These are phyloP conservation scores for Nycticryphes semicollaris DNA, from an alignment of 2,113 vertebrate genomes.

Conservation along the genomic window DNA sequence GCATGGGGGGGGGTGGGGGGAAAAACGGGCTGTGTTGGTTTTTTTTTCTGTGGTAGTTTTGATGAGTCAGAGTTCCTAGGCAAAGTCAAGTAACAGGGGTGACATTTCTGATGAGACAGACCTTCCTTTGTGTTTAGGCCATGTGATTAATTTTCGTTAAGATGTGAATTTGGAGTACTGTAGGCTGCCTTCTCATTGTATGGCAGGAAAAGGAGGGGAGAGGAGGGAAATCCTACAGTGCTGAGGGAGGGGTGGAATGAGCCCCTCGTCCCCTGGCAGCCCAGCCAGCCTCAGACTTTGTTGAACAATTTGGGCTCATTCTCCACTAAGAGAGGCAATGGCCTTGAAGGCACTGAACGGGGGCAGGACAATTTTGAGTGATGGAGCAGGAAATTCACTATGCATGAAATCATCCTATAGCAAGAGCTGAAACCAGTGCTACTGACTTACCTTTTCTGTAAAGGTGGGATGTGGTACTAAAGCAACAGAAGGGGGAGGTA, in stretches of 20 bases:
- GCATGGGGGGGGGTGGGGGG: not conserved
- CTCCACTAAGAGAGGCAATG: not conserved
- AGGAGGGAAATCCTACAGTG: not conserved
- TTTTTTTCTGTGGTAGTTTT: not conserved
- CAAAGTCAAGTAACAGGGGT: slow-evolving; percentile 25
- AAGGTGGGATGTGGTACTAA: not conserved
- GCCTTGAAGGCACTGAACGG: not conserved
- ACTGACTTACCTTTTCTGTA: not conserved
- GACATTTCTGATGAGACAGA: slow-evolving; percentile 38
- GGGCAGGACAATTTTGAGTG: not conserved
- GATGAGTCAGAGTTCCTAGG: slow-evolving; percentile 42
- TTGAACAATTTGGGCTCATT: not conserved
- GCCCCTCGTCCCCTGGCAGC: not conserved
- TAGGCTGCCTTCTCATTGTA: not conserved
- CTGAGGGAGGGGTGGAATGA: not conserved
- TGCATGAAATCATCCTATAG: not conserved
- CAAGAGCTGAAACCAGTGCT: not conserved
- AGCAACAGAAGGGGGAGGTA: not conserved
- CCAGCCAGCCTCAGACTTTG: not conserved
- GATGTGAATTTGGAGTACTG: not conserved
- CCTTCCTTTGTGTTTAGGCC: slow-evolving; percentile 10
- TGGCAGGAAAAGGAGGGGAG: not conserved
- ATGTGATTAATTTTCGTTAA: not conserved
- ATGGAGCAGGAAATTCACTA: not conserved
- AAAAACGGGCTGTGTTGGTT: not conserved